Conservation (phyloP, 2,888 invertebrate genomes). For the Chalcosyrphus nemorum region DNA sequence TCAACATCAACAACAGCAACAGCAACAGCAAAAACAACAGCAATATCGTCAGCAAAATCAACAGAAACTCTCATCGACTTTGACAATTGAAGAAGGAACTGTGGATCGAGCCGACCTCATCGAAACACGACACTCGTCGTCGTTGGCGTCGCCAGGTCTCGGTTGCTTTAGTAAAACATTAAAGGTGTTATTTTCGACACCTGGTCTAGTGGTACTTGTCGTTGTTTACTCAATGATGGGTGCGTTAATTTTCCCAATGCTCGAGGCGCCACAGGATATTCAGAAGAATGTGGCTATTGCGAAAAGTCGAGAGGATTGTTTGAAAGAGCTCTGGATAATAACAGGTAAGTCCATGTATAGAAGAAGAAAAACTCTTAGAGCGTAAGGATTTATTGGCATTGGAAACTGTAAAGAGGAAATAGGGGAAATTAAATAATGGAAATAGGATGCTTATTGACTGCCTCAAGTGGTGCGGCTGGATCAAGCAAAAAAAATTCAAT, state of each 20-base stretch:
- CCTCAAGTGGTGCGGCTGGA: neutral
- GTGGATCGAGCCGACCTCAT: constrained; percentile 51
- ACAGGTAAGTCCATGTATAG: constrained; percentile 85
- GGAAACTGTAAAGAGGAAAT: neutral
- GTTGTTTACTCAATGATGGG: constrained; percentile 89
- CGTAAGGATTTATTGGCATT: neutral
- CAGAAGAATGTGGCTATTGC: constrained; percentile 85
- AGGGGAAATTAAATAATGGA: constrained; percentile 30
- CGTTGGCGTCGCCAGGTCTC: constrained; percentile 36
- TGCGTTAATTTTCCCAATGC: constrained; percentile 88
- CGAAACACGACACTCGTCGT: constrained; percentile 40
- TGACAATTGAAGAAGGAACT: constrained; percentile 56
- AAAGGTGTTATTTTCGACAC: constrained; percentile 81
- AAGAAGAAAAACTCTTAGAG: too few relatives aligned
- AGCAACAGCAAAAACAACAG: constrained; percentile 21
- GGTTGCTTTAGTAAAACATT: constrained; percentile 77
- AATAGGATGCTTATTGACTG: constrained; percentile 46
- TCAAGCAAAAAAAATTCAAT: neutral
- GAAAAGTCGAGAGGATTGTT: constrained; percentile 86
- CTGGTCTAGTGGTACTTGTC: constrained; percentile 88
- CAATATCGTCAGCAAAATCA: constrained; percentile 50
- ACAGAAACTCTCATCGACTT: constrained; percentile 45
- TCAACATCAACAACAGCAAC: constrained; percentile 49
- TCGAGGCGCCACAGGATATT: constrained; percentile 88
- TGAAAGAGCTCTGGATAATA: constrained; percentile 90